These are phyloP conservation scores for Dinoponera quadriceps DNA, from an alignment of 1,140 invertebrate species.

Conservation along the genomic window DNA sequence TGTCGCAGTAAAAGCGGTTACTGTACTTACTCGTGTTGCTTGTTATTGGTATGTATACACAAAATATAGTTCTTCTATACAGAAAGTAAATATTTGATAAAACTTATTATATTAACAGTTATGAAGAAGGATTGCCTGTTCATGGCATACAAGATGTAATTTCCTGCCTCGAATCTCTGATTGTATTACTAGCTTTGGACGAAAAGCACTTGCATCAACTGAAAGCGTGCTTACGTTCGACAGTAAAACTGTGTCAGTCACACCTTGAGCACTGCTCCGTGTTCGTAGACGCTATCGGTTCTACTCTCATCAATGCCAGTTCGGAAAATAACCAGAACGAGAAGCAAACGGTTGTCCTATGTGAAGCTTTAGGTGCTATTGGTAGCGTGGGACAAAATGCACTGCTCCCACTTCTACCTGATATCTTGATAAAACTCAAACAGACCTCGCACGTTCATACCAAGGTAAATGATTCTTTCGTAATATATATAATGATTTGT, in stretches of 20 bases:
- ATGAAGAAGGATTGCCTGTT: slow-evolving; percentile 88
- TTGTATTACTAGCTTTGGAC: slow-evolving; percentile 87
- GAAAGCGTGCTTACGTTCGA: slow-evolving; percentile 89
- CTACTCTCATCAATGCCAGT: slow-evolving; percentile 84
- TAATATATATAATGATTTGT: background rate
- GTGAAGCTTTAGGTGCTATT: slow-evolving; percentile 91
- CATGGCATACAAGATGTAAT: slow-evolving; percentile 88
- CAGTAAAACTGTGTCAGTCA: slow-evolving; percentile 89
- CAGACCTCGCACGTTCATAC: slow-evolving; percentile 80
- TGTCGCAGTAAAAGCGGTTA: slow-evolving; percentile 89
- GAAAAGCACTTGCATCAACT: slow-evolving; percentile 87
- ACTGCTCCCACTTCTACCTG: slow-evolving; percentile 86
- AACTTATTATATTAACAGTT: slow-evolving; percentile 84
- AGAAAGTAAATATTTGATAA: background rate
- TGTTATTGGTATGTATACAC: slow-evolving; percentile 87
- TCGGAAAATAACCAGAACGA: slow-evolving; percentile 77
- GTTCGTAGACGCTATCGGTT: slow-evolving; percentile 89
- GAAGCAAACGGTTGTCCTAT: slow-evolving; percentile 84
- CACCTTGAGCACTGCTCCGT: slow-evolving; percentile 87
- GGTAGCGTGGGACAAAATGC: slow-evolving; percentile 88
- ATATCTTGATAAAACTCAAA: slow-evolving; percentile 86
- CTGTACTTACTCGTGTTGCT: slow-evolving; percentile 89
- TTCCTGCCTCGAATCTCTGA: slow-evolving; percentile 89
- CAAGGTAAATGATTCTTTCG: slow-evolving; percentile 73
- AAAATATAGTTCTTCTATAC: slow-evolving; percentile 22